Percentiles rank a stretch among this genome's conserved stretches.
Evolutionary conservation across 1,140 invertebrate genomes (phyloP).

Genomic region (Drosophila orosa): DNA sequence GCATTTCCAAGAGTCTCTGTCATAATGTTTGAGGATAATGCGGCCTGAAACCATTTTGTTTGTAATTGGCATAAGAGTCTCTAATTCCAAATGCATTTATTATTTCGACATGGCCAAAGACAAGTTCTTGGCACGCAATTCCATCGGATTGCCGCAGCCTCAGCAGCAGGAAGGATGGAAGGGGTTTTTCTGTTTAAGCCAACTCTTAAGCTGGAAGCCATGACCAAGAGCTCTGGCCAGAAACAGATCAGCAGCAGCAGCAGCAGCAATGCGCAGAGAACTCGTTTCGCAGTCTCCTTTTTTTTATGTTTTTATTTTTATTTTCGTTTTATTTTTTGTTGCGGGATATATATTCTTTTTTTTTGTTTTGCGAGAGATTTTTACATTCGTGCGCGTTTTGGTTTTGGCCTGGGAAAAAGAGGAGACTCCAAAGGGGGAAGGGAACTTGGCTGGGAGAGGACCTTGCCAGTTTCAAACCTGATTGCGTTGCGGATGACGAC

Average conservation of each 20-base stretch:
- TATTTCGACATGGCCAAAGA: slow-evolving; percentile 78
- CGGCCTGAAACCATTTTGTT: slow-evolving; percentile 80
- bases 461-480: slow-evolving; percentile 73
- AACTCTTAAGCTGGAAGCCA: slow-evolving; percentile 55
- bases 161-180: not conserved
- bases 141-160: slow-evolving; percentile 4
- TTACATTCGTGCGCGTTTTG: slow-evolving; percentile 64
- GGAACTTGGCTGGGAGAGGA: slow-evolving; percentile 52
- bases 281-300: slow-evolving; percentile 53
- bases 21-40: slow-evolving; percentile 82
- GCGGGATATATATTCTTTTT: slow-evolving; percentile 32
- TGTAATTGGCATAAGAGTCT: slow-evolving; percentile 82
- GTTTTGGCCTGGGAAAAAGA: slow-evolving; percentile 9
- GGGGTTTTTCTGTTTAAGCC: slow-evolving; percentile 23
- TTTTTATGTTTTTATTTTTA: slow-evolving; percentile 24
- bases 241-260: slow-evolving; percentile 45
- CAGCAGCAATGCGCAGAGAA: slow-evolving; percentile 44
- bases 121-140: slow-evolving; percentile 54
- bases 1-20: slow-evolving; percentile 42
- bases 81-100: slow-evolving; percentile 81
- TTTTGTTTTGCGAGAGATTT: slow-evolving; percentile 48
- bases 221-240: slow-evolving; percentile 54
- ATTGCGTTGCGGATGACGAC: slow-evolving; percentile 46
- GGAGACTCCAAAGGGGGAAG: slow-evolving; percentile 1
- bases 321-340: slow-evolving; percentile 23